Conservation (phyloP, 2,888 invertebrate species). For the Diarsia brunnea region DNA sequence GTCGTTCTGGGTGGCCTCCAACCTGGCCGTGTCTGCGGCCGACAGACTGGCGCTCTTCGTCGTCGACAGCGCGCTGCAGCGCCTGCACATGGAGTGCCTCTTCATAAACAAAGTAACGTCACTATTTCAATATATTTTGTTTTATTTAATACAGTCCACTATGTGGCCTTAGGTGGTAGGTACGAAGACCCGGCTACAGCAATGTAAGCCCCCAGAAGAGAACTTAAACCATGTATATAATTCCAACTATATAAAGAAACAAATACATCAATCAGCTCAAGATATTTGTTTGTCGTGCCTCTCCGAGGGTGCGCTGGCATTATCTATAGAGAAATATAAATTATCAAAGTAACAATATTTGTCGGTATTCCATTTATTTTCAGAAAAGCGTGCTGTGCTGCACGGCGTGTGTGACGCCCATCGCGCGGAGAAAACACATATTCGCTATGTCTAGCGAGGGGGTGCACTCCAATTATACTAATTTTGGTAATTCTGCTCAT, state of each 20-base stretch:
- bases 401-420: conserved; percentile 75
- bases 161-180: background rate
- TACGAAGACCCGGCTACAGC: background rate
- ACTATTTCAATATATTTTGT: background rate
- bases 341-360: background rate
- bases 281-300: background rate
- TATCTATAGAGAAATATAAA: background rate
- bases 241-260: too few species aligned
- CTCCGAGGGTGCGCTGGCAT: background rate
- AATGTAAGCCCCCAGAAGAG: background rate
- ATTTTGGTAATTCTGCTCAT: conserved; percentile 69
- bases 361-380: conserved; percentile 15
- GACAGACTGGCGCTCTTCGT: conserved; percentile 83
- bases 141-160: background rate
- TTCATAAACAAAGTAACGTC: conserved; percentile 74
- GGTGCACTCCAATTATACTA: conserved; percentile 85
- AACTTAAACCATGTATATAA: background rate
- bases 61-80: conserved; percentile 83
- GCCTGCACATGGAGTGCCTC: conserved; percentile 83
- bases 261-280: background rate
- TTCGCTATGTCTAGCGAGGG: conserved; percentile 87
- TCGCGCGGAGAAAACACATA: conserved; percentile 80
- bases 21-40: conserved; percentile 81
- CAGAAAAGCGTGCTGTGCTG: conserved; percentile 82
- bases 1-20: conserved; percentile 88